Evolutionary conservation across 2,888 invertebrate species (phyloP).

Genomic region (Brachycybe producta): DNA sequence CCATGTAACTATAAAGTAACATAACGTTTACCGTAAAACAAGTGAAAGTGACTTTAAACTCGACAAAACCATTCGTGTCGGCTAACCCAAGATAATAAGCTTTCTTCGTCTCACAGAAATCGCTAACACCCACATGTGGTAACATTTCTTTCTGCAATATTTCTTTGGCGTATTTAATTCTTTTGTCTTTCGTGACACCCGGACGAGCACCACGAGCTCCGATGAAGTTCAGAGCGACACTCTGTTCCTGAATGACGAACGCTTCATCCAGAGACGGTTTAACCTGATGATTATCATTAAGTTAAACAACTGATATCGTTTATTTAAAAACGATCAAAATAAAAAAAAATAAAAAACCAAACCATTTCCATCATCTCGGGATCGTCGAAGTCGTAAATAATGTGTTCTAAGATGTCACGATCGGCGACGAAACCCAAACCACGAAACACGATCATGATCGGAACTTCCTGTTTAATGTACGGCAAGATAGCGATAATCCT

Average conservation of each 20-base stretch:
- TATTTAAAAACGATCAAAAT: neutral
- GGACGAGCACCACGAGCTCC: slow-evolving; percentile 94
- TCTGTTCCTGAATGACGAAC: slow-evolving; percentile 98
- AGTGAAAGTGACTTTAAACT: slow-evolving; percentile 18
- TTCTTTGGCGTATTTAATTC: slow-evolving; percentile 98
- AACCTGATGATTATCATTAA: slow-evolving; percentile 36
- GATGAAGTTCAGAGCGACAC: slow-evolving; percentile 96
- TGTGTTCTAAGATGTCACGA: slow-evolving; percentile 96
- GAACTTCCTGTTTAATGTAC: slow-evolving; percentile 98
- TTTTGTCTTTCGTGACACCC: slow-evolving; percentile 96
- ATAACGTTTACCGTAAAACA: neutral
- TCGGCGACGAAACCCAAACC: slow-evolving; percentile 99
- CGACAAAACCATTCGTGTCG: slow-evolving; percentile 5
- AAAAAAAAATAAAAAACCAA: slow-evolving; percentile 7
- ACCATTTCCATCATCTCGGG: slow-evolving; percentile 99
- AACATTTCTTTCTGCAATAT: slow-evolving; percentile 99
- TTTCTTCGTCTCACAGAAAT: slow-evolving; percentile 99
- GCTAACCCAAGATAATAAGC: slow-evolving; percentile 54
- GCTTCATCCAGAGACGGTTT: slow-evolving; percentile 99
- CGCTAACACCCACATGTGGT: slow-evolving; percentile 97
- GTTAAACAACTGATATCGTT: neutral
- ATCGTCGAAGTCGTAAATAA: slow-evolving; percentile 99
- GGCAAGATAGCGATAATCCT: slow-evolving; percentile 94
- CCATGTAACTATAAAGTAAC: slow-evolving; percentile 67
- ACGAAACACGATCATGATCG: slow-evolving; percentile 98